Percentiles rank a stretch among this genome's conserved stretches.
phyloP scores from a whole-genome alignment of 2,797 vertebrate genomes.

The Pelochelys cantorii region DNA sequence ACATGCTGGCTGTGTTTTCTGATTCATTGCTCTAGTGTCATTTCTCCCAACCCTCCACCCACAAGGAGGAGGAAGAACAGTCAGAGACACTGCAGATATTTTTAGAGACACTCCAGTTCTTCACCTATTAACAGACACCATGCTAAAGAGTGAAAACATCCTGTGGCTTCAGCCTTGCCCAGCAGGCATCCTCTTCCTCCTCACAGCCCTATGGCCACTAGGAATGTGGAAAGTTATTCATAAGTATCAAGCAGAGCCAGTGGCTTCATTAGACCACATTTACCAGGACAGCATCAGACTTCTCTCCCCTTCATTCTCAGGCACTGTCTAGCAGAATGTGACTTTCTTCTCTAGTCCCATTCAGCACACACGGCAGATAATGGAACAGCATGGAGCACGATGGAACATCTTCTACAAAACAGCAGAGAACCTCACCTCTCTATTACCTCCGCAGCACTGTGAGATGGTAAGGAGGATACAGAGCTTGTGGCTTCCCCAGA shows the following conservation, averaged over 20 bases:
- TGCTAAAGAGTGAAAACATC: background rate
- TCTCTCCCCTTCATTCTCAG: background rate
- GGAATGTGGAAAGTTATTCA: background rate
- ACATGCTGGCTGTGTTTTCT: background rate
- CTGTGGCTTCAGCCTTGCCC: background rate
- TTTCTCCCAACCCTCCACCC: background rate
- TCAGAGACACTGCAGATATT: background rate
- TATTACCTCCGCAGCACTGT: background rate
- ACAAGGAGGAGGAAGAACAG: background rate
- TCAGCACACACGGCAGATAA: background rate
- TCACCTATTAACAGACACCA: fast-evolving
- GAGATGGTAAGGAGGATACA: background rate
- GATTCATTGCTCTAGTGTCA: background rate
- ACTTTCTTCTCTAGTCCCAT: background rate
- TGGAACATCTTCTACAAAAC: background rate
- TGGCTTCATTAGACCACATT: too few relatives aligned
- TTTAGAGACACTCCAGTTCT: background rate
- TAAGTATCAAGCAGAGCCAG: background rate
- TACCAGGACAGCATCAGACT: background rate
- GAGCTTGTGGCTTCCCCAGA: background rate
- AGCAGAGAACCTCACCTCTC: background rate
- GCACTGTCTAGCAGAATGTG: background rate
- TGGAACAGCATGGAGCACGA: background rate
- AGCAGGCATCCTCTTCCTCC: background rate
- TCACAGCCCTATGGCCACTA: background rate